Base-by-base conservation (phyloP, 2,113 vertebrate species). In the Neofelis nebulosa region DNA sequence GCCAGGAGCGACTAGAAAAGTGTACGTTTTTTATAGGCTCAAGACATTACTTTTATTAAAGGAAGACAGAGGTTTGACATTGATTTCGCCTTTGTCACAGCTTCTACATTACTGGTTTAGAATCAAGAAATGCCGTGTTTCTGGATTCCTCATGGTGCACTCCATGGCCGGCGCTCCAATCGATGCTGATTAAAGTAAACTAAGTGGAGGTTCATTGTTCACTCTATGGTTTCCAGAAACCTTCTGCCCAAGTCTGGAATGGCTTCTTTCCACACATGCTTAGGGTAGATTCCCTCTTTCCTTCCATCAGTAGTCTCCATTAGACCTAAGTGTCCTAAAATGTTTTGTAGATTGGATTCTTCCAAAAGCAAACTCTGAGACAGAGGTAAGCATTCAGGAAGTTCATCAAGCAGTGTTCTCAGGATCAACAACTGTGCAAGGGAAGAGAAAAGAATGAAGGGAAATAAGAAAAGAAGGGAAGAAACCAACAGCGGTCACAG, bases 151-250 rank as follows among this genome's bases (percentile, higher is more conserved):
- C 73, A 71, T 79, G n/a, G 63, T 93, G 69, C 36, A 41, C 27
- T 78, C 41, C 13, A 65, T 50, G 18, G 15, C 16, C 96, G 76
- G 48, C 36, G 71, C 57, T 65, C 71, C 8, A 85, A 89, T 48
- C 41, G 1, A 12, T 21, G 33, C 31, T 89, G 65, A 69, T 95
- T 95, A 85, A 97, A 96, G 85, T 48, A 48, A 94, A 97, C 81
- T 89, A 45, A 89, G 21, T 55, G 31, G 23, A 84, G 25, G 4
- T 76, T 87, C 68, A 52, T 61, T 89, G 21, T 73, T 96, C 50
- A 92, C 50, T 94, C 41, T 48, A 19, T 57, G 68, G 89, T 96
- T 95, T 63, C 74, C 83, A 87, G 80, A 95, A 94, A 87, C 57
- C 84, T 74, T 95, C 50, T 63, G 78, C 48, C 25, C 74, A 92